Evolutionary conservation across 2,113 vertebrate genomes (phyloP), one percentile per base, ranked within the genome.

Genomic region (Cephalopholis sonnerati): DNA sequence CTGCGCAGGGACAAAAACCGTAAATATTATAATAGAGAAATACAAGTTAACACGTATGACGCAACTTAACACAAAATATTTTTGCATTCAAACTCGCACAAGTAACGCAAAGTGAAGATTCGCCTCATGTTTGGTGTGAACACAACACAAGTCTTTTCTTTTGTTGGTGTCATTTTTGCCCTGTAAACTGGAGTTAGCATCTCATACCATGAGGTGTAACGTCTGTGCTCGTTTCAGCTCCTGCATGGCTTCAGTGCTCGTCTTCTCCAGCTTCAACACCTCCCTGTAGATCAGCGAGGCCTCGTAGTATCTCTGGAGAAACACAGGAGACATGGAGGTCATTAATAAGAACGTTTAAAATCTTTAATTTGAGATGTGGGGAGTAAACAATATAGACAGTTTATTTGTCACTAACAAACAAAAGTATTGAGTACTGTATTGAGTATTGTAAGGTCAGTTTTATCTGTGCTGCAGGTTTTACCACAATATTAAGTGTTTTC

Each of bases 161-260:
- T 7, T 36, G 32, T 36, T 36, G 32, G 18, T 27, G 48, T 17
- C 11, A 20, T 48, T 62, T 59, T 36, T 10, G 44, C 2, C 8
- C 8, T 62, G 27, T 81, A 7, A 39, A 73, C 3, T 16, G 24
- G 8, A 36, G 27, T 27, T 48, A 24, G 3, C 29, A 5, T 70
- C 41, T 75, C 77, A 10, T 91, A 95, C 92, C 89, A 94, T 88
- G 1, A 96, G 93, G 39, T 95, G 95, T 27, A 95, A 53, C 1
- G 91, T 91, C 69, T 96, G 93, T 2, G 96, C 96, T 10, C 77
- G 85, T 72, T 93, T 91, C 20, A 97, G 93, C 90, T 97, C 96
- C 2, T 88, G 63, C 0, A 76, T 84, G 0, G 95, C 96, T 0
- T 97, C 97, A 0, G 46, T 17, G 0, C 94, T 91, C 2, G 90